Base-by-base conservation (phyloP, 2,888 invertebrate genomes). In the Drosophila limbata region DNA sequence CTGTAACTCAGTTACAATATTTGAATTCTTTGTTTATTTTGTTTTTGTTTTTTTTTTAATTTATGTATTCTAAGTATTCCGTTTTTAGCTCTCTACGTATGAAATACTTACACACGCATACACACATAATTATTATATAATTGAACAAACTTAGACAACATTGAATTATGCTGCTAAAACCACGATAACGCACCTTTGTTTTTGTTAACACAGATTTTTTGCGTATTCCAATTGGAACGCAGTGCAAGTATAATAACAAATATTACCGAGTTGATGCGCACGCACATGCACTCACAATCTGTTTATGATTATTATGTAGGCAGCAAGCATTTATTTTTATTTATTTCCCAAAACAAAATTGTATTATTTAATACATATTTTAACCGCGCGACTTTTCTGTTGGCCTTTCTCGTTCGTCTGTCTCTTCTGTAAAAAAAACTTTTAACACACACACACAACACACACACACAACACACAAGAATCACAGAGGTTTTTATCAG, bases 141-240 rank as follows among this genome's bases (percentile, higher is more conserved):
- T 70, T 63, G 39, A 47, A 45, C 55, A 73, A 68, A 71, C 62
- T 53, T 57, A 68, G 50, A 68, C 57, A 72, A 71, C 62, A 84
- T 71, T 68, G 56, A 84, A 73, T 64, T 72, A 68, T 75, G 77
- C 65, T 62, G 31, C 21, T 47, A 37, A 48, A 13, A 13, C 48
- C 40, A 47, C 47, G 48, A 57, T 33, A 65, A 79, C 73, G 66
- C 84, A 84, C 89, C 85, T 87, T 84, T 84, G 64, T 75, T 81
- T 84, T 76, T 69, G 65, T 61, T 84, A 84, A 76, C 87, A 81
- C 84, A 76, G 89, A 81, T 71, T 76, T 66, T 66, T 67, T 61
- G 60, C 51, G 64, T 69, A 68, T 68, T 62, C 37, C 47, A 60
- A 57, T 44, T 44, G 47, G 56, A 37, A 42, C 50, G 52, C 62